Evolutionary conservation across 2,797 vertebrate genomes (phyloP), one percentile per base, ranked within the genome.

Genomic region (Siniperca obscura): DNA sequence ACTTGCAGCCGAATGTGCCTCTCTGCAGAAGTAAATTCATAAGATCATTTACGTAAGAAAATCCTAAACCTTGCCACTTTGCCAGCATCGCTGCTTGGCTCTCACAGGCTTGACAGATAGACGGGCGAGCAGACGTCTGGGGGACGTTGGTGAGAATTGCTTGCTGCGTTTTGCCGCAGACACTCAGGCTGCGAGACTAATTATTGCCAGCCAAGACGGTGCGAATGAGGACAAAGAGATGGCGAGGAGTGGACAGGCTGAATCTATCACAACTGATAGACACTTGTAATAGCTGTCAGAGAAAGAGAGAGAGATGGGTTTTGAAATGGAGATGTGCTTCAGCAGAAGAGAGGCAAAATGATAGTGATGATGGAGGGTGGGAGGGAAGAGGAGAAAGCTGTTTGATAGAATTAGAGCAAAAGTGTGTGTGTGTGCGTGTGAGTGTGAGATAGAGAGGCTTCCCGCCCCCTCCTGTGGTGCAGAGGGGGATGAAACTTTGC

Each of bases 221-320:
- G 81, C 2, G 80, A 82, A 64, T 61, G 72, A 85, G 72, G 74
- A 73, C 12, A 81, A 81, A 56, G 86, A 74, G 76, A 74, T 60
- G 68, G 71, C 0, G 56, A 52, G 56, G 42, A 87, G 85, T 81
- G 74, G 92, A 86, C 89, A 64, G 85, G 74, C 70, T 30, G 70
- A 75, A 42, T 73, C 89, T 4, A 48, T 88, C 87, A 68, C 87
- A 87, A 74, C 91, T 91, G 88, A 91, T 69, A 34, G 84, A 78
- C 80, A 73, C 52, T 65, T 80, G 73, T 87, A 86, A 87, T 86
- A 81, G 76, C 72, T 60, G 84, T 74, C 69, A 65, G 56, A 80
- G 56, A 74, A 27, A 9, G 68, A 82, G 68, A 82, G 56, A 44
- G 73, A 57, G 42, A 72, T 72, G 59, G 48, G 46, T 67, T 87